Base-by-base conservation (phyloP, 2,113 vertebrate species). In the Deroptyus accipitrinus region DNA sequence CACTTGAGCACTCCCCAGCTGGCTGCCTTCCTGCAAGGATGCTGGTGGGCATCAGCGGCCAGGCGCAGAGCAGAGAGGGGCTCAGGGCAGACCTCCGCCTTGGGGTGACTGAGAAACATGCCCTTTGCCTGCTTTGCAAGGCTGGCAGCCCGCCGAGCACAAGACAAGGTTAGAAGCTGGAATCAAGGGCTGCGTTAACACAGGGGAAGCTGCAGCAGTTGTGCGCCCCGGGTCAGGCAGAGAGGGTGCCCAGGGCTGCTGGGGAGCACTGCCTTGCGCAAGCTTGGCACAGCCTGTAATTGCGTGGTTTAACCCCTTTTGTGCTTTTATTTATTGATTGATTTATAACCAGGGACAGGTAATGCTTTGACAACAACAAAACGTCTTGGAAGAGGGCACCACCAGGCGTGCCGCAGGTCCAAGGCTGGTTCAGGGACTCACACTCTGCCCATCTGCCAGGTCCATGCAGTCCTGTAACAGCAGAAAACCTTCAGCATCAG, bases 151-250 rank as follows among this genome's bases (percentile, higher is more conserved):
- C 35, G 8, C 15, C 22, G 3, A 3, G 4, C 4, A 1, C 11
- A 6, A 17, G 17, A 25, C 11, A 39, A 49, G 14, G 73, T 2
- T 1, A 22, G 37, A 33, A 24, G 76, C 37, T 5, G 28, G 18
- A 11, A 17, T 25, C 28, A 2, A 44, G 51, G 25, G 42, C 41
- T 13, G 59, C 2, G 22, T 3, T 11, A 13, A 2, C 5, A 5
- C 7, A 7, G 57, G 41, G 63, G 11, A 44, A 33, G 49, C 30
- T 14, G 67, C 10, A 11, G 67, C 55, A 4, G 31, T 3, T 11
- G 4, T 17, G 35, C n/a, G 23, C 41, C 52, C 4, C 3, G 3
- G 44, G 20, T 1, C 28, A 6, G 16, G 11, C 5, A 31, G 37
- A 64, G 46, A 10, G 49, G 66, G 44, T 11, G 17, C 39, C 70